A percentile compares a stretch with the other conserved stretches of the same genome.
These are phyloP conservation scores for Enteromius viviparus DNA, from an alignment of 2,797 vertebrate species.

Conservation along the genomic window DNA sequence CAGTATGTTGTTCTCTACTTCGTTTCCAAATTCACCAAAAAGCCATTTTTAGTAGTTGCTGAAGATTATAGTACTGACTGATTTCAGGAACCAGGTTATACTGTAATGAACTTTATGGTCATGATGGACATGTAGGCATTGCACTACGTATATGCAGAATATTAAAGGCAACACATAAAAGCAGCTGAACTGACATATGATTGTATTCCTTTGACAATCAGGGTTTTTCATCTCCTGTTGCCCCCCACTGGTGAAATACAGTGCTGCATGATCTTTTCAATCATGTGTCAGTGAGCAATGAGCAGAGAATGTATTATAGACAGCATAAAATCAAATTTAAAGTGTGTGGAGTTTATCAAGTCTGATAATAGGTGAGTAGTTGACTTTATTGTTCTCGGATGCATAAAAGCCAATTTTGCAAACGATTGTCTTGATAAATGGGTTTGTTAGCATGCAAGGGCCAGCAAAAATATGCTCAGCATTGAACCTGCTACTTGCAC, in stretches of 20 bases:
- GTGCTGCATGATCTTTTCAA: conserved; percentile 27
- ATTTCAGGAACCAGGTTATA: background rate
- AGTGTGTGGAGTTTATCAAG: background rate
- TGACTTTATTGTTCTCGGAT: background rate
- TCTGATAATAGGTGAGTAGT: background rate
- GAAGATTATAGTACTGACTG: background rate
- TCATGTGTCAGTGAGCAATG: background rate
- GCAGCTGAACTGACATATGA: background rate
- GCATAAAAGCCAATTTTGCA: background rate
- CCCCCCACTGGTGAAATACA: conserved; percentile 51
- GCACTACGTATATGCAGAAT: background rate
- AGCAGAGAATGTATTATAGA: background rate
- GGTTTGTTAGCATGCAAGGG: background rate
- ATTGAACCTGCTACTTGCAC: background rate
- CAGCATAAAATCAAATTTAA: background rate
- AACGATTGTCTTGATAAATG: background rate
- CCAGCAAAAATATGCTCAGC: background rate
- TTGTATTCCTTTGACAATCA: background rate
- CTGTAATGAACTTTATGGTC: background rate
- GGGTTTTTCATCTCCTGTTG: conserved; percentile 51
- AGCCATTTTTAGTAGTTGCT: background rate
- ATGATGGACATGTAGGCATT: background rate
- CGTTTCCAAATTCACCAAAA: background rate
- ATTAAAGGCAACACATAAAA: conserved; percentile 4
- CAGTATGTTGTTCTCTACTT: background rate